Percentiles rank a stretch among this genome's conserved stretches.
phyloP scores from a whole-genome alignment of 2,797 vertebrate genomes.

The Ambastaia sidthimunki region DNA sequence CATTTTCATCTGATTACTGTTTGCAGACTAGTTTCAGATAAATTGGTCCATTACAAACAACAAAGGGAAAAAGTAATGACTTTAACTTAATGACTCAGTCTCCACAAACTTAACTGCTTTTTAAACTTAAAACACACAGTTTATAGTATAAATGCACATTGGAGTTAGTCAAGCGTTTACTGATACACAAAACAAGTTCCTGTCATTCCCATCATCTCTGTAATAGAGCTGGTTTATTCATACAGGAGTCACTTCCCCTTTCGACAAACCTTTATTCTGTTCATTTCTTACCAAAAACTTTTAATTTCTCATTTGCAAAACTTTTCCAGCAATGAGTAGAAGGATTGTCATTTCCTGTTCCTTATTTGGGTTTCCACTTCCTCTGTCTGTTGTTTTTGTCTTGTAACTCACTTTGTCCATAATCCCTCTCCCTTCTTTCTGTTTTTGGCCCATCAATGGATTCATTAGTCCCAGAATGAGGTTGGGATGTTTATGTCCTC shows the following conservation, averaged over 20 bases:
- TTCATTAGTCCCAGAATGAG: constrained; percentile 23
- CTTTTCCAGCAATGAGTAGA: constrained; percentile 31
- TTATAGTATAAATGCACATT: not conserved
- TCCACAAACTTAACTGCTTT: not conserved
- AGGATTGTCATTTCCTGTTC: constrained; percentile 32
- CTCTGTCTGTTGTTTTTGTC: constrained; percentile 35
- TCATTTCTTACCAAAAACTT: constrained; percentile 3
- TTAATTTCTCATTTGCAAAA: constrained; percentile 27
- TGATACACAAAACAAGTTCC: constrained; percentile 5
- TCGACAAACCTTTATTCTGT: constrained; percentile 26
- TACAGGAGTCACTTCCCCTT: not conserved
- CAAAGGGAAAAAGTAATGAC: not conserved
- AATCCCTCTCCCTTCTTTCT: constrained; percentile 6
- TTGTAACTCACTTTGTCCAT: not conserved
- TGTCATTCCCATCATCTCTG: constrained; percentile 12
- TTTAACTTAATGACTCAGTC: not conserved
- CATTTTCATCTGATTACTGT: constrained; percentile 1
- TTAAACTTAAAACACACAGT: constrained; percentile 12
- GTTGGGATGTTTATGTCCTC: constrained; percentile 41
- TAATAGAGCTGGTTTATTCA: constrained; percentile 9
- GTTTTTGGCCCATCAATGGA: constrained; percentile 19
- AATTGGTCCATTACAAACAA: not conserved
- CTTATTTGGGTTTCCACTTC: constrained; percentile 40
- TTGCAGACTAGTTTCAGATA: not conserved
- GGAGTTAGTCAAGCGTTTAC: not conserved